Base-by-base conservation (phyloP, 2,888 invertebrate genomes). In the Resseliella maxima region DNA sequence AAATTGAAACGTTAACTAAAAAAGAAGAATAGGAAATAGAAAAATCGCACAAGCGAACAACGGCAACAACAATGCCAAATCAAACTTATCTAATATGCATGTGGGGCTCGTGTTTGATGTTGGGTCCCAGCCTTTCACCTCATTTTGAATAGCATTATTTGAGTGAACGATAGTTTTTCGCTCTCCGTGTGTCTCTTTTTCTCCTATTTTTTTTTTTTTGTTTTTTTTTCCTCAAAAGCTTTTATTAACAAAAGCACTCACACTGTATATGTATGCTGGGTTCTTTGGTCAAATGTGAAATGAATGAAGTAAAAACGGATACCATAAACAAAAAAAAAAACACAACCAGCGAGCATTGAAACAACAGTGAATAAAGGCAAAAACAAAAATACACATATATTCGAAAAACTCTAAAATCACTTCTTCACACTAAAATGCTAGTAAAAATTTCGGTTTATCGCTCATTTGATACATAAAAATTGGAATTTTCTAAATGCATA, bases 1-100 rank as follows among this genome's bases (percentile, higher is more conserved):
- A 83, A 83, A 83, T 83, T 83, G 83, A 83, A 83, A 83, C 72
- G n/a, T n/a, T n/a, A n/a, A n/a, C n/a, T 38, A n/a, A 24, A 83
- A 81, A 21, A 12, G n/a, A 38, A n/a, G 12, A 38, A 83, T 10
- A 83, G 8, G 1, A 38, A 5, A 2, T 24, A 38, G 38, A 83
- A 36, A 36, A 38, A 38, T 50, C 50, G 15, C 21, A 50, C 21
- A 21, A 36, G 36, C 36, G 3, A 81, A 15, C 35, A 81, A 36
- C 35, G n/a, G n/a, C n/a, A 81, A 36, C 36, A 36, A 36, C 36
- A 81, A 81, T n/a, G 21, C 64, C 64, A 64, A 27, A 35, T 36
- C n/a, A 83, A 83, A 83, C 27, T 72, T 72, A 72, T 72, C 31
- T 59, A 59, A 59, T 59, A 59, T 59, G 81, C 81, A 36, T 81